Percentiles rank a stretch among this genome's conserved stretches.
These are phyloP conservation scores for Synanthedon tipuliformis DNA, from an alignment of 2,888 invertebrate species.

Conservation along the genomic window DNA sequence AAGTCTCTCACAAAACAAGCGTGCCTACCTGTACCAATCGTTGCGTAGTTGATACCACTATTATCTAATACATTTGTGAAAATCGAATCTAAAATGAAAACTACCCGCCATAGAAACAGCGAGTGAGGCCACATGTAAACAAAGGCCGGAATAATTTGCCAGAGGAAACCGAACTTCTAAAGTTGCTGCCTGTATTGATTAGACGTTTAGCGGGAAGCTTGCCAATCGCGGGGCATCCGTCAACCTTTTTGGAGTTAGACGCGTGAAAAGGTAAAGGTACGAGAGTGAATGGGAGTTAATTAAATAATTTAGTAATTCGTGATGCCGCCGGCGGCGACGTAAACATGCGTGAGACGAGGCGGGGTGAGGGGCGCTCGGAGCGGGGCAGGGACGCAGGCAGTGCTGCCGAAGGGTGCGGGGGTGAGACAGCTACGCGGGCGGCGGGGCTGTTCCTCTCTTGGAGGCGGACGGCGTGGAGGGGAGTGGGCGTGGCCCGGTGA, in stretches of 20 bases:
- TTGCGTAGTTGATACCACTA: no score
- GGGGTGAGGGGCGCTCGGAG: not conserved
- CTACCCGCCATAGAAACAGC: slow-evolving; percentile 2
- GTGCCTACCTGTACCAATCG: no score
- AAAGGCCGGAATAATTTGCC: slow-evolving; percentile 5
- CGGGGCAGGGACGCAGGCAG: slow-evolving; percentile 14
- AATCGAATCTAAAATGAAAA: no score
- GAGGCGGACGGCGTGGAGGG: slow-evolving; percentile 27
- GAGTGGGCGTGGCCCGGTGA: slow-evolving; percentile 60
- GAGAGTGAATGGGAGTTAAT: slow-evolving; percentile 65
- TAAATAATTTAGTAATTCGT: slow-evolving; percentile 69
- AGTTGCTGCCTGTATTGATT: slow-evolving; percentile 26
- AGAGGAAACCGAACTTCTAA: slow-evolving; percentile 15
- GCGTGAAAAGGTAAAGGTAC: slow-evolving; percentile 60
- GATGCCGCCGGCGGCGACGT: slow-evolving; percentile 61
- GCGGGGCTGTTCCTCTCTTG: slow-evolving; percentile 23
- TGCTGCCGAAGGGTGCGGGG: slow-evolving; percentile 10
- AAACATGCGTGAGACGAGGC: slow-evolving; percentile 59
- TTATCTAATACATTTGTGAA: no score
- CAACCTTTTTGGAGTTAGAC: slow-evolving; percentile 49
- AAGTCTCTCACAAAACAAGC: no score
- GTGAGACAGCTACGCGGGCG: slow-evolving; percentile 22
- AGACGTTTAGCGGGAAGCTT: slow-evolving; percentile 39
- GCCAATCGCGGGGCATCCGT: slow-evolving; percentile 47
- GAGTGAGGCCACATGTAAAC: slow-evolving; percentile 9